phyloP scores from a whole-genome alignment of 1,140 invertebrate genomes.

The Acyrthosiphon pisum region DNA sequence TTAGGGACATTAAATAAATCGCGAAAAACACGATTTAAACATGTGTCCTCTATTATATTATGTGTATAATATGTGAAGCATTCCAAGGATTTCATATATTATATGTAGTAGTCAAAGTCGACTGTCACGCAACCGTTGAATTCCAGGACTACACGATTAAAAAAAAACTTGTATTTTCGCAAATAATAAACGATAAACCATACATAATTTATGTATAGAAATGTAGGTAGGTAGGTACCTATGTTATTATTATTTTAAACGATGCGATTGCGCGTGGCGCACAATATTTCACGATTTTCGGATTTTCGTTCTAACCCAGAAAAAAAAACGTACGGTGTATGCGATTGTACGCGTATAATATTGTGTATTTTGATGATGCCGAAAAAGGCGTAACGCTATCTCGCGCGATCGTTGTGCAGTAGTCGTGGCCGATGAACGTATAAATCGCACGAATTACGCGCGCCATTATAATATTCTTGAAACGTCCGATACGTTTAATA shows the following conservation, averaged over 20 bases:
- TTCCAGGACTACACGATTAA: not conserved
- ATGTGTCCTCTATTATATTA: not conserved
- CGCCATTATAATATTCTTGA: not conserved
- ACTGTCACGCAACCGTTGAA: constrained; percentile 23
- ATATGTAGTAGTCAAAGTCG: not conserved
- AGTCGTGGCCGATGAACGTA: not conserved
- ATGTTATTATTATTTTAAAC: not conserved
- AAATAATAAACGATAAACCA: constrained; percentile 6
- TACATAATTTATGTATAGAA: not conserved
- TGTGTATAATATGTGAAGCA: not conserved
- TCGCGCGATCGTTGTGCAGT: not conserved
- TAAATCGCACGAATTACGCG: not conserved
- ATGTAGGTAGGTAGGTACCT: not conserved
- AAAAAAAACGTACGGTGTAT: not conserved
- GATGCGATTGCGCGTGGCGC: too few species aligned
- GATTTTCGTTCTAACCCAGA: not conserved
- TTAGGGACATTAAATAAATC: not conserved
- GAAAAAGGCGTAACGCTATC: not conserved
- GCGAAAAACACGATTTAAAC: not conserved
- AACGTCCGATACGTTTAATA: not conserved
- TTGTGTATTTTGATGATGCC: not conserved
- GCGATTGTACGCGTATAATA: too few species aligned
- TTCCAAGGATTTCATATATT: not conserved
- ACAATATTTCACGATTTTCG: not conserved
- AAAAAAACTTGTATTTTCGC: not conserved